phyloP scores from a whole-genome alignment of 2,113 vertebrate genomes.

The Dasyornis broadbenti region DNA sequence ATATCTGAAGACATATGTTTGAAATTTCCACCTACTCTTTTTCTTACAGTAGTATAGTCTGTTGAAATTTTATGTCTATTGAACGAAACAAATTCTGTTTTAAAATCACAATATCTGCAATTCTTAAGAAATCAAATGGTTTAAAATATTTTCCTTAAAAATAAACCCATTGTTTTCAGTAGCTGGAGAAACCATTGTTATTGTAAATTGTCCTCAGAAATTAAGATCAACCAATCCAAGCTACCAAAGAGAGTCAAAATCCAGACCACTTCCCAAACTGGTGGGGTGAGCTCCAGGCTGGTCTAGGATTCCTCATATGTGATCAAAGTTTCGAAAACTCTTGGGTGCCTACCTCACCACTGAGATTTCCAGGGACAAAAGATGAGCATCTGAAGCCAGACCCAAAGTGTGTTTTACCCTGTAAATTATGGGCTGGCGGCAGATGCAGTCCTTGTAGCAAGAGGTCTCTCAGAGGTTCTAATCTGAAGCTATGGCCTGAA shows the following conservation, averaged over 20 bases:
- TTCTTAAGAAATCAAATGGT: accelerated
- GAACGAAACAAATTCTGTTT: not conserved
- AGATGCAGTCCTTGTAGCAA: not conserved
- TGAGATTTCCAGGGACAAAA: not conserved
- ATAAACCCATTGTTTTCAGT: not conserved
- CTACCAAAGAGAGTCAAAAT: not conserved
- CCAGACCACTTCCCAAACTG: not conserved
- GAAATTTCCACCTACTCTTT: not conserved
- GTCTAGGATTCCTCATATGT: accelerated
- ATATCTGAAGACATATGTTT: not conserved
- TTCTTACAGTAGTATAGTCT: not conserved
- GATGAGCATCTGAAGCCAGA: not conserved
- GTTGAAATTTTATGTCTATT: accelerated
- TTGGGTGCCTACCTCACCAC: accelerated
- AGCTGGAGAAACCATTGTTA: not conserved
- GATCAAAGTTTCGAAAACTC: not conserved
- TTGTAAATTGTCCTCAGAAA: not conserved
- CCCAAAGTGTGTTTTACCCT: not conserved
- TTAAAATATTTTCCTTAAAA: not conserved
- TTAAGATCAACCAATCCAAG: accelerated
- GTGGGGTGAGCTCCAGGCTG: not conserved
- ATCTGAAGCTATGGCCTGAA: not conserved
- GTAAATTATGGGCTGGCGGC: not conserved
- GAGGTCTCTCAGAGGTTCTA: not conserved
- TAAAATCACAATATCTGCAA: accelerated